Evolutionary conservation across 1,140 invertebrate genomes (phyloP).

Genomic region (Thalassaphorura encarpata): DNA sequence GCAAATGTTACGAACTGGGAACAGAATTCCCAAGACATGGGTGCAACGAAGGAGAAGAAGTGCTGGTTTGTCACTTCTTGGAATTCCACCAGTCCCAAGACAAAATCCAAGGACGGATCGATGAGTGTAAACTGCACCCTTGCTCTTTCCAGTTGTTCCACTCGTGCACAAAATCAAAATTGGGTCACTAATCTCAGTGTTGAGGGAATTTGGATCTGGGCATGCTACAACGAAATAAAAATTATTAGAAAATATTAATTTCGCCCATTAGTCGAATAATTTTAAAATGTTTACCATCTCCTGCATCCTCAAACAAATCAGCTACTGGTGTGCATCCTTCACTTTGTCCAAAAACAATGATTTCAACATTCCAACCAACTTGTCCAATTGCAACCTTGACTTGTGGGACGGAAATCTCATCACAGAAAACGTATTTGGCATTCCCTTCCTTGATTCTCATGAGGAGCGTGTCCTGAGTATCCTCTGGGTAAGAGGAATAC

Average conservation of each 20-base stretch:
- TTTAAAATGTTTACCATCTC: slow-evolving; percentile 10
- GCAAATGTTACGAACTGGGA: slow-evolving; percentile 24
- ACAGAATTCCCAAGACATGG: slow-evolving; percentile 27
- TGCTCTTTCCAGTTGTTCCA: slow-evolving; percentile 26
- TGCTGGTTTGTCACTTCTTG: slow-evolving; percentile 11
- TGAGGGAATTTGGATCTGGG: not conserved
- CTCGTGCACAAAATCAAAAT: slow-evolving; percentile 24
- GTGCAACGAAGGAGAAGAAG: slow-evolving; percentile 23
- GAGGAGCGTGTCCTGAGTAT: slow-evolving; percentile 26
- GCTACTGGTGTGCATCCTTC: slow-evolving; percentile 12
- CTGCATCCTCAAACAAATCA: slow-evolving; percentile 20
- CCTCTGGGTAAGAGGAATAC: slow-evolving; percentile 30
- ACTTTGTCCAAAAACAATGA: slow-evolving; percentile 19
- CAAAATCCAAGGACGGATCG: slow-evolving; percentile 20
- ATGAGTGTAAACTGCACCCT: slow-evolving; percentile 28
- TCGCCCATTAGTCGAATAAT: not conserved
- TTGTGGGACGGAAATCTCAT: slow-evolving; percentile 10
- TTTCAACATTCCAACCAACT: slow-evolving; percentile 22
- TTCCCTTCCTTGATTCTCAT: slow-evolving; percentile 17
- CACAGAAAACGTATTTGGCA: slow-evolving; percentile 27
- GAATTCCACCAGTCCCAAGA: slow-evolving; percentile 13
- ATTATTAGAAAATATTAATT: not conserved
- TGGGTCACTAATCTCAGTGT: slow-evolving; percentile 17
- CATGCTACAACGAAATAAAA: slow-evolving; percentile 13
- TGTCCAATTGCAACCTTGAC: slow-evolving; percentile 10